These are phyloP conservation scores for Cordilura impudica DNA, from an alignment of 2,888 invertebrate genomes.

Conservation along the genomic window DNA sequence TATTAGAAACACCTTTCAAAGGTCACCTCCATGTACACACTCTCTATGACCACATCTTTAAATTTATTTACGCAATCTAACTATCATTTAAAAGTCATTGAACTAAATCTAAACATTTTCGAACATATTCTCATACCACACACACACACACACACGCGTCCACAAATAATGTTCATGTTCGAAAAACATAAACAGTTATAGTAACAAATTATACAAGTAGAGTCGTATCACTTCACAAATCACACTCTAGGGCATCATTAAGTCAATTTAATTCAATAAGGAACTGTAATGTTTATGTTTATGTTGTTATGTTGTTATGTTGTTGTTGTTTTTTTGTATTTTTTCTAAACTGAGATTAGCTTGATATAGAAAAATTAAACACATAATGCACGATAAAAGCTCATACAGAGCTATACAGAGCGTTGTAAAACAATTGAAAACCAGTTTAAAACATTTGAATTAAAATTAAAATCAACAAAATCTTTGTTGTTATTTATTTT, in stretches of 20 bases:
- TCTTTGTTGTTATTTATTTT: too few relatives aligned
- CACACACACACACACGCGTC: not conserved
- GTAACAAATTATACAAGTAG: not conserved
- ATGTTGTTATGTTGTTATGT: too few relatives aligned
- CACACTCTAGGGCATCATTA: not conserved
- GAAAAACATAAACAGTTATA: not conserved
- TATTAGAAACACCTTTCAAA: not conserved
- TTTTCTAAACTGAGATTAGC: not conserved
- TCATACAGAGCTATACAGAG: too few relatives aligned
- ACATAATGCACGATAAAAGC: too few relatives aligned
- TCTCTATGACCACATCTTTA: not conserved
- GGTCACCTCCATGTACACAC: not conserved
- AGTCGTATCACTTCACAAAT: not conserved
- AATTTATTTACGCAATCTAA: not conserved
- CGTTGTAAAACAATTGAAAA: too few relatives aligned
- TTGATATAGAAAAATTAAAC: too few relatives aligned
- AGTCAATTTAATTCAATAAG: constrained; percentile 14
- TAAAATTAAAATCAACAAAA: too few relatives aligned
- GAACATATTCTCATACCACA: not conserved
- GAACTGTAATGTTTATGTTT: not conserved
- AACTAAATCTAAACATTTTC: not conserved
- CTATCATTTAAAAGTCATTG: not conserved
- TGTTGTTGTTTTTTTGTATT: too few relatives aligned
- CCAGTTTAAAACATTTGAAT: too few relatives aligned
- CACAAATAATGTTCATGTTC: not conserved